These are phyloP conservation scores for Pectinophora gossypiella DNA, from an alignment of 1,140 invertebrate genomes.

Conservation along the genomic window DNA sequence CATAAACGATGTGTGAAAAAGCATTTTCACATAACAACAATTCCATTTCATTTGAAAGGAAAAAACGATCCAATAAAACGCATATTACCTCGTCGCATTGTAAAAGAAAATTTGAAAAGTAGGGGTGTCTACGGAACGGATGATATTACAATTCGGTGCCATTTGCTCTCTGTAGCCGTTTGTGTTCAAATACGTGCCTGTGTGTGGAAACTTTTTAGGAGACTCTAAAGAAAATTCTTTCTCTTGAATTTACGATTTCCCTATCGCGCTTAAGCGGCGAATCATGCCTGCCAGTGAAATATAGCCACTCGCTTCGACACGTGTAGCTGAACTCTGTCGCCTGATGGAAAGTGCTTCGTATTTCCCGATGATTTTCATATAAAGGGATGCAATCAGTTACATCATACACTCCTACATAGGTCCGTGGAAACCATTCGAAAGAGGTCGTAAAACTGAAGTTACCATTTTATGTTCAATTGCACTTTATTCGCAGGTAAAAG, in stretches of 20 bases:
- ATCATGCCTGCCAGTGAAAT: slow-evolving; percentile 49
- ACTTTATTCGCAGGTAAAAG: no score
- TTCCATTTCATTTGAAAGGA: slow-evolving; percentile 49
- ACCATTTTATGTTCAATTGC: no score
- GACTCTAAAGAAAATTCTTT: slow-evolving; percentile 54
- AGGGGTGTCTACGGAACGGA: slow-evolving; percentile 35
- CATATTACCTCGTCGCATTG: slow-evolving; percentile 49
- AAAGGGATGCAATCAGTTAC: slow-evolving; percentile 11
- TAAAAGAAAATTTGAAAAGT: slow-evolving; percentile 55
- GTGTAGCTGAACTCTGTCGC: slow-evolving; percentile 34
- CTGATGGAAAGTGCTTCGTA: slow-evolving; percentile 24
- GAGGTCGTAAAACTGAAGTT: no score
- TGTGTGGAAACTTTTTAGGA: slow-evolving; percentile 47
- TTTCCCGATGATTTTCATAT: slow-evolving; percentile 10
- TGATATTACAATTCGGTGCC: slow-evolving; percentile 45
- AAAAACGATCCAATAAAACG: slow-evolving; percentile 53
- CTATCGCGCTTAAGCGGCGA: slow-evolving; percentile 52
- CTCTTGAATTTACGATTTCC: slow-evolving; percentile 52
- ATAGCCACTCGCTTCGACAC: slow-evolving; percentile 42
- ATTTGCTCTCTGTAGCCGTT: slow-evolving; percentile 38
- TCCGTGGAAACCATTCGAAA: no score
- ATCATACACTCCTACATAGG: no score
- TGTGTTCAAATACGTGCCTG: slow-evolving; percentile 44
- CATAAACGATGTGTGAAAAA: slow-evolving; percentile 14
- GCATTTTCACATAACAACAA: slow-evolving; percentile 41